phyloP scores from a whole-genome alignment of 2,797 vertebrate genomes.

The Dryobates pubescens region DNA sequence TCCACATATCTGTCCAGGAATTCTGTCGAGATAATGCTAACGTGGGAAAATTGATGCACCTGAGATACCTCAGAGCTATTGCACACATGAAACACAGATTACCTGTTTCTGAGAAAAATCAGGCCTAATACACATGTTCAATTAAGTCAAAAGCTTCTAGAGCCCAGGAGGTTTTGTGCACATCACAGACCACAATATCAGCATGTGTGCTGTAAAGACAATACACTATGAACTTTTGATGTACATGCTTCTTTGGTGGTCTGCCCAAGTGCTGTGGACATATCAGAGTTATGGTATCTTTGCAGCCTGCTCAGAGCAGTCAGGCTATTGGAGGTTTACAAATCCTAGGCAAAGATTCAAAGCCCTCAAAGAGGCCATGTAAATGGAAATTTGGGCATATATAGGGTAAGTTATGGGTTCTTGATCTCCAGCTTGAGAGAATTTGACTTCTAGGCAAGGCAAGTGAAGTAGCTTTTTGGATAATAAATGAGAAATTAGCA shows the following conservation, averaged over 20 bases:
- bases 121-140: conserved; percentile 25
- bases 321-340: not conserved
- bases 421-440: fast-evolving
- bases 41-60: not conserved
- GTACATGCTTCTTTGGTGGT: not conserved
- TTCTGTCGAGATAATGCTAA: conserved; percentile 19
- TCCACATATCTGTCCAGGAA: conserved; percentile 22
- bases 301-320: not conserved
- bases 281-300: not conserved
- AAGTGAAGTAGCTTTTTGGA: not conserved
- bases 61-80: conserved; percentile 40
- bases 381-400: not conserved
- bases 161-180: conserved; percentile 4
- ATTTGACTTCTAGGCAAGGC: not conserved
- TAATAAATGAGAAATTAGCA: not conserved
- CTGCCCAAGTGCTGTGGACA: not conserved
- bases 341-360: not conserved
- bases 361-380: not conserved
- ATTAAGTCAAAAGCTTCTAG: conserved; percentile 1
- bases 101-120: conserved; percentile 57
- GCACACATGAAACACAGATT: conserved; percentile 33
- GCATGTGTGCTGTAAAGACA: not conserved
- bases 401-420: fast-evolving
- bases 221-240: fast-evolving
- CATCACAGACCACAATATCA: not conserved